Evolutionary conservation across 2,113 vertebrate species (phyloP), one percentile per base, ranked within the genome.

Genomic region (Pseudorectes ferrugineus): DNA sequence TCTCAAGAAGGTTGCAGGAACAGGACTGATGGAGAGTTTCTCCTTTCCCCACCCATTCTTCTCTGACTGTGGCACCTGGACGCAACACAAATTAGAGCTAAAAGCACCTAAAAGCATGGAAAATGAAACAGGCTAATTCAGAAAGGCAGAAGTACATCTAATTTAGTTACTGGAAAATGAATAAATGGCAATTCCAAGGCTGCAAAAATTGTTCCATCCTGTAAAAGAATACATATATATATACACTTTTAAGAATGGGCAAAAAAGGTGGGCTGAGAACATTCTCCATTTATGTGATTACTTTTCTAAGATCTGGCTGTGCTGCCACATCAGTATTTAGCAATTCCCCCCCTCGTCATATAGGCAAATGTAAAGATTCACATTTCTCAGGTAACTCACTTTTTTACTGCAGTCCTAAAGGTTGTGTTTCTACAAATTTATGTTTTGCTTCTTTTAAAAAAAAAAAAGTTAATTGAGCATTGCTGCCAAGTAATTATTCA

Each of bases 321-420:
- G 51, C 46, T 63, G 42, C 24, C 76, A 35, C 6, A 43, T 10
- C 20, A 26, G 11, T 9, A 61, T 25, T 48, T 68, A 43, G 51
- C 46, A 82, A 42, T 62, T 45, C 10, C 6, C 3, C 3, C 3
- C 1, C 45, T 19, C 1, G 0, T 12, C 49, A 28, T 12, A 43
- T 3, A 57, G 9, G 14, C 48, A 93, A 80, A 76, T 4, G 4
- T 8, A 42, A 73, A 55, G 42, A 66, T 54, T 70, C 33, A 25
- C 7, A 29, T 54, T 81, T 77, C 57, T 78, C 46, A 54, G 17
- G 17, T 31, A 83, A 68, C 15, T 65, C 49, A 21, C 20, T 57
- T 83, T 66, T 73, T 52, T 29, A 68, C 24, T 65, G 36, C 45
- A 59, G 36, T n/a, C 48, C 14, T 72, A 43, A 43, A 54, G 20